Evolutionary conservation across 2,888 invertebrate genomes (phyloP).

Genomic region (Priocnemis perturbator): DNA sequence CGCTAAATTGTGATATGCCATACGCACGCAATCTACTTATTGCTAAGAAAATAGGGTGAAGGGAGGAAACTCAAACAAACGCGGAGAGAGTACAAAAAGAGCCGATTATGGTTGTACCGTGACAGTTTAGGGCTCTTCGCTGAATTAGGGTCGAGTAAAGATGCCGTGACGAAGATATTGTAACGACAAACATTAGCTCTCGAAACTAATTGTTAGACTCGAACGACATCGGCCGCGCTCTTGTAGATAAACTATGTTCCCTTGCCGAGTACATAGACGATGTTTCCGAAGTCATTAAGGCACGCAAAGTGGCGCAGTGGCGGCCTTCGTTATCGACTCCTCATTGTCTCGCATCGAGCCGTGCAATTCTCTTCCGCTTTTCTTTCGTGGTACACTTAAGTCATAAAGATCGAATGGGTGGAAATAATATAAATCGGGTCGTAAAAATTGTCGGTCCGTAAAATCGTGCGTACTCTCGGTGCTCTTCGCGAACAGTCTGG

Average conservation of each 20-base stretch:
- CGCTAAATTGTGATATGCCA: no score
- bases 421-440: no score
- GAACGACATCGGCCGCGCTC: conserved; percentile 14
- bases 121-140: conserved; percentile 8
- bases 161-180: conserved; percentile 30
- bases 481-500: no score
- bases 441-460: no score
- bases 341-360: background rate
- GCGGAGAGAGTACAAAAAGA: no score
- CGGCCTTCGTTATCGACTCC: conserved; percentile 3
- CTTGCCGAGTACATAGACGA: conserved; percentile 32
- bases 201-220: conserved; percentile 13
- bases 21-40: no score
- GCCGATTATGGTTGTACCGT: no score
- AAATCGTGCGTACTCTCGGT: no score
- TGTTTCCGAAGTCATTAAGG: conserved; percentile 19
- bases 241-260: conserved; percentile 51
- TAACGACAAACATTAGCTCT: conserved; percentile 38
- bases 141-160: conserved; percentile 26
- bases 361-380: no score
- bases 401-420: background rate
- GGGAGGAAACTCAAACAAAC: no score
- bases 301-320: background rate
- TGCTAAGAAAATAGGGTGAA: no score
- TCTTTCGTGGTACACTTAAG: no score